Percentiles rank a stretch among this genome's conserved stretches.
phyloP scores from a whole-genome alignment of 2,113 vertebrate species.

The Brachionichthys hirsutus region DNA sequence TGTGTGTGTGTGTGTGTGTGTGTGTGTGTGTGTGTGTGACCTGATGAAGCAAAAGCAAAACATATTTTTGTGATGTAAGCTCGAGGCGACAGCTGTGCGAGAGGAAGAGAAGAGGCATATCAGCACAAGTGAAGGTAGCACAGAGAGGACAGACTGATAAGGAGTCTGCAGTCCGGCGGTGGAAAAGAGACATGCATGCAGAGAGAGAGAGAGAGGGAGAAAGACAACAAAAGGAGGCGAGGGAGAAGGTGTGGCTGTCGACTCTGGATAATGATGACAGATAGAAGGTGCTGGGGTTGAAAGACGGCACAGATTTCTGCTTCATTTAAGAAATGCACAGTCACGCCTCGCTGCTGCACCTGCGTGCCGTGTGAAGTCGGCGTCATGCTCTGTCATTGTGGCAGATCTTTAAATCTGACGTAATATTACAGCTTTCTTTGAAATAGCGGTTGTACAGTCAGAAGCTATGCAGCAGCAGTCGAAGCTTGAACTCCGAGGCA shows the following conservation, averaged over 20 bases:
- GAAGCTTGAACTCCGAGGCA: not conserved
- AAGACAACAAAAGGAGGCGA: conserved; percentile 23
- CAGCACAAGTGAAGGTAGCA: not conserved
- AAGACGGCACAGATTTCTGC: conserved; percentile 30
- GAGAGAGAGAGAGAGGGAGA: conserved; percentile 5
- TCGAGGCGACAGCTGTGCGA: conserved; percentile 30
- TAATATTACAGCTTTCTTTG: conserved; percentile 8
- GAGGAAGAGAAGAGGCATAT: conserved; percentile 10
- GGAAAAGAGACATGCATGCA: conserved; percentile 16
- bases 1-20: conserved; percentile 26
- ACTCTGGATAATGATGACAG: conserved; percentile 36
- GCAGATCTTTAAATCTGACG: conserved; percentile 34
- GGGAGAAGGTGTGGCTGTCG: conserved; percentile 4
- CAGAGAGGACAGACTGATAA: conserved; percentile 32
- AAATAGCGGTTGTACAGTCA: too few species aligned
- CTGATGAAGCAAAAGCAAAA: conserved; percentile 22
- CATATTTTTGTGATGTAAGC: conserved; percentile 28
- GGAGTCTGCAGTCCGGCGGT: conserved; percentile 22
- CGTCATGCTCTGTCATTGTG: conserved; percentile 27
- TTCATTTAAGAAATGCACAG: conserved; percentile 37
- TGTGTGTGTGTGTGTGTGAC: conserved; percentile 6
- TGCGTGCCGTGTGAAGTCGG: conserved; percentile 25
- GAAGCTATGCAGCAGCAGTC: too few species aligned
- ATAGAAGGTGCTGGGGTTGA: conserved; percentile 30
- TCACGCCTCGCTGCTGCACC: conserved; percentile 27